phyloP scores from a whole-genome alignment of 2,113 vertebrate species.

The Crotalus viridis region DNA sequence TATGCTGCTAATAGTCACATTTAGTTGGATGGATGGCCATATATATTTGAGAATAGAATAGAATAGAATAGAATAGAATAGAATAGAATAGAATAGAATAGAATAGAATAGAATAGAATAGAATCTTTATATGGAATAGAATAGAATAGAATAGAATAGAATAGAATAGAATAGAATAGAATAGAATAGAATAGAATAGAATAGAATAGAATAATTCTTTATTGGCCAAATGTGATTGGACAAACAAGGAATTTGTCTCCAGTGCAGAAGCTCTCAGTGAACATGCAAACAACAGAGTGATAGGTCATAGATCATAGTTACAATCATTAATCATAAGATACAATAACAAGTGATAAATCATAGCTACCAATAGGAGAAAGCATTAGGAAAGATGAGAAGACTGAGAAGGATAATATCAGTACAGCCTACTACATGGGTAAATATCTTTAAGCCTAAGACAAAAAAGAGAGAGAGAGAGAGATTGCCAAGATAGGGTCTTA shows the following conservation, averaged over 20 bases:
- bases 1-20: neutral
- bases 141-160: no score
- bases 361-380: neutral
- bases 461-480: neutral
- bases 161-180: no score
- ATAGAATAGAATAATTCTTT: neutral
- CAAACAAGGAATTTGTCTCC: neutral
- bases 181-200: no score
- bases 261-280: neutral
- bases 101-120: no score
- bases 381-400: neutral
- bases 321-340: neutral
- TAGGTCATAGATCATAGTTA: neutral
- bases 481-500: neutral
- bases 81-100: no score
- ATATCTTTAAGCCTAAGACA: neutral
- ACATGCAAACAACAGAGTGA: neutral
- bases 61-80: no score
- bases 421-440: neutral
- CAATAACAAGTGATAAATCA: neutral
- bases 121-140: no score
- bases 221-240: neutral
- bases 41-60: no score
- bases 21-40: neutral
- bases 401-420: neutral